Percentiles rank a stretch among this genome's conserved stretches.
phyloP scores from a whole-genome alignment of 2,888 invertebrate genomes.

The Macrosoma leucophasiata region DNA sequence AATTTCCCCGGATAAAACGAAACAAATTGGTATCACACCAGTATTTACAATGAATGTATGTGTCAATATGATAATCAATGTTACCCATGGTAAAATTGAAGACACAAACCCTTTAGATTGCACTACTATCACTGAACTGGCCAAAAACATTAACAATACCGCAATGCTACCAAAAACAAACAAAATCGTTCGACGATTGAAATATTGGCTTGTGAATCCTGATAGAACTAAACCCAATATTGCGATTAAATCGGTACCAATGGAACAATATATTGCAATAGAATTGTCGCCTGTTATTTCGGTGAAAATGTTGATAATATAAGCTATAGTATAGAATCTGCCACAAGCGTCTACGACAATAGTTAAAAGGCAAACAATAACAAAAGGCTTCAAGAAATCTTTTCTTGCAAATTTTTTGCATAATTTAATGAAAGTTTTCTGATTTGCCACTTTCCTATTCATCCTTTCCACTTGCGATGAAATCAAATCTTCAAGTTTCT shows the following conservation, averaged over 20 bases:
- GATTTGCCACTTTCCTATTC: slow-evolving; percentile 1
- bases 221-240: slow-evolving; percentile 30
- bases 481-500: slow-evolving; percentile 29
- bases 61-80: slow-evolving; percentile 31
- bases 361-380: slow-evolving; percentile 29
- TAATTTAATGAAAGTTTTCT: slow-evolving; percentile 16
- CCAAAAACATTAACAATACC: slow-evolving; percentile 27
- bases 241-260: slow-evolving; percentile 33
- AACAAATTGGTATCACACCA: slow-evolving; percentile 33
- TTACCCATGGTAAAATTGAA: slow-evolving; percentile 27
- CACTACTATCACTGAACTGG: slow-evolving; percentile 31
- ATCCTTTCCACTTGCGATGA: slow-evolving; percentile 23
- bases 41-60: slow-evolving; percentile 31
- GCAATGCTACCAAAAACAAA: slow-evolving; percentile 29
- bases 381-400: slow-evolving; percentile 33
- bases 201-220: slow-evolving; percentile 27
- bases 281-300: slow-evolving; percentile 30
- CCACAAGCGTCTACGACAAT: slow-evolving; percentile 35
- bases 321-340: slow-evolving; percentile 34
- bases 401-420: slow-evolving; percentile 22
- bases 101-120: slow-evolving; percentile 22
- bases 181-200: slow-evolving; percentile 34
- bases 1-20: slow-evolving; percentile 35
- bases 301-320: slow-evolving; percentile 35
- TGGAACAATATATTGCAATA: slow-evolving; percentile 32